Evolutionary conservation across 2,113 vertebrate genomes (phyloP), one percentile per base, ranked within the genome.

Genomic region (Laticauda laticaudata): DNA sequence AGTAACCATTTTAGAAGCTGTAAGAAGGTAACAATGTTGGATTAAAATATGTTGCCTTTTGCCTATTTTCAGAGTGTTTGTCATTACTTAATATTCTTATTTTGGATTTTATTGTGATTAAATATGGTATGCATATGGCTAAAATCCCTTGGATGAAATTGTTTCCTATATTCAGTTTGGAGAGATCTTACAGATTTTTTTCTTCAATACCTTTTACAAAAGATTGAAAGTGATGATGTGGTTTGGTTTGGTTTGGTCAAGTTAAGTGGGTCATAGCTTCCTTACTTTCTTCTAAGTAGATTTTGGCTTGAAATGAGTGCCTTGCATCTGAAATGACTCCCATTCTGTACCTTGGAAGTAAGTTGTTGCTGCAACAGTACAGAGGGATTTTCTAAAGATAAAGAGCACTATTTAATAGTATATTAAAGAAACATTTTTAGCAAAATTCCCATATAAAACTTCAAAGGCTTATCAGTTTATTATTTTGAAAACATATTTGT

Each of bases 101-200:
- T 91, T 92, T 93, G 75, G 93, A 94, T 92, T 96, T 92, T 94
- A 92, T 93, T 89, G 15, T 94, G 88, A 96, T 96, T 95, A 97
- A 97, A 95, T 95, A 87, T 94, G 95, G 92, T 0, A 96, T 95
- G 92, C 94, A 94, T 97, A 96, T 96, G 95, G 96, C 97, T 95
- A 96, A 96, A 95, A 91, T 29, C 95, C 96, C 87, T 96, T 93
- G 93, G 24, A 93, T 96, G 96, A 94, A 96, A 92, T 92, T 96
- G 69, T 93, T 93, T 94, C 93, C 55, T 90, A 90, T 94, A 94
- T 94, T 94, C 85, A 95, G 91, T 59, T 24, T 24, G 91, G 94
- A 95, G 45, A 89, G 75, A 64, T 8, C 48, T 93, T 88, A 55
- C 54, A 55, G 92, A 59, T 2, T 43, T n/a, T 93, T 43, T 92